A percentile compares a stretch with the other conserved stretches of the same genome.
Evolutionary conservation across 1,140 invertebrate genomes (phyloP).

Genomic region (Ooceraea biroi): DNA sequence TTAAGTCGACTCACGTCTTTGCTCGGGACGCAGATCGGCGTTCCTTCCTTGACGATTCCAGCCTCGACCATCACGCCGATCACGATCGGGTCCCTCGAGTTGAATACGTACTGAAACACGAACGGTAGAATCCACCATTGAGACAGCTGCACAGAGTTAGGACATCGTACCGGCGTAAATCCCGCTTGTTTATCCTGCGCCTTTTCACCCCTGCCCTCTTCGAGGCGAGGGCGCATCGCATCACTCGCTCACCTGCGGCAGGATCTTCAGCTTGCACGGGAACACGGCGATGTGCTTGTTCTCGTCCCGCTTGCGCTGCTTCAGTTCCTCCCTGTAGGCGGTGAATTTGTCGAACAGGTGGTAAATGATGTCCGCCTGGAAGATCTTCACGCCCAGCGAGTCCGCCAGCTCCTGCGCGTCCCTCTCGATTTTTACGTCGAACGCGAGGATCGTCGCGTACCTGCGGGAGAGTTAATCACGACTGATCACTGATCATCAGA

Average conservation of each 20-base stretch:
- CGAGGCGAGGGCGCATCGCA: neutral
- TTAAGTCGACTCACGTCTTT: slow-evolving; percentile 92
- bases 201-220: neutral
- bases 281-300: slow-evolving; percentile 99
- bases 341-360: slow-evolving; percentile 99
- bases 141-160: neutral
- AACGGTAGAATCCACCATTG: slow-evolving; percentile 1
- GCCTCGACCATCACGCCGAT: slow-evolving; percentile 98
- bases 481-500: neutral
- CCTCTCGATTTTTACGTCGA: slow-evolving; percentile 99
- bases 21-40: slow-evolving; percentile 98
- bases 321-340: slow-evolving; percentile 97
- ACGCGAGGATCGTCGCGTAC: slow-evolving; percentile 99
- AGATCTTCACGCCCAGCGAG: slow-evolving; percentile 97
- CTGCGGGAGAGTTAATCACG: slow-evolving; percentile 83
- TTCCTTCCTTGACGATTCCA: slow-evolving; percentile 98
- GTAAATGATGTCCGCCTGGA: slow-evolving; percentile 99
- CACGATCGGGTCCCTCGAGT: slow-evolving; percentile 98
- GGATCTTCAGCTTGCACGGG: slow-evolving; percentile 96
- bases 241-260: slow-evolving; percentile 90
- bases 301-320: slow-evolving; percentile 96
- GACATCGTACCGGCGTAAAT: slow-evolving; percentile 19
- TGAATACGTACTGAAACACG: slow-evolving; percentile 96
- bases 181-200: slow-evolving; percentile 23
- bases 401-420: slow-evolving; percentile 99